phyloP scores from a whole-genome alignment of 2,888 invertebrate genomes.

The Drosophila infuscata region DNA sequence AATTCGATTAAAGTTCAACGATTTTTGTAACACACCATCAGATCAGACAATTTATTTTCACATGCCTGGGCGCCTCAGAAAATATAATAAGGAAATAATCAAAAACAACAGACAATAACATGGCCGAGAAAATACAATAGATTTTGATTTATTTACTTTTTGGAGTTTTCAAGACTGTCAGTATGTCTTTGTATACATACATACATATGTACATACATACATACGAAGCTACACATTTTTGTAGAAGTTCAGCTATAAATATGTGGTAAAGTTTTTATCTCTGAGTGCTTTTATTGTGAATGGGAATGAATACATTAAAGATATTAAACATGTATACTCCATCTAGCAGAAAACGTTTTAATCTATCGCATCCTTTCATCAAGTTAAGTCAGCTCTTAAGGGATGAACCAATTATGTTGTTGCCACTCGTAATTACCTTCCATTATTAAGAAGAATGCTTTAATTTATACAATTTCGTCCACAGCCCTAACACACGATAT shows the following conservation, averaged over 20 bases:
- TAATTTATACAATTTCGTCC: slow-evolving; percentile 58
- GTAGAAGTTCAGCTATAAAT: not conserved
- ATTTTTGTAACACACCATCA: not conserved
- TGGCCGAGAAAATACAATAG: slow-evolving; percentile 9
- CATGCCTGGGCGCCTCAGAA: slow-evolving; percentile 35
- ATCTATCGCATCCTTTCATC: not conserved
- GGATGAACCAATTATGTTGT: slow-evolving; percentile 1
- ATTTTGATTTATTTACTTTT: slow-evolving; percentile 11
- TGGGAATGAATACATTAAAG: not conserved
- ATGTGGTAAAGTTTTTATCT: not conserved
- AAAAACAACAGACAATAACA: slow-evolving; percentile 25
- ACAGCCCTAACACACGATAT: slow-evolving; percentile 41
- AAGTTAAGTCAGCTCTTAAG: not conserved
- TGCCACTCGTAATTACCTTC: not conserved
- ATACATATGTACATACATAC: too few relatives aligned
- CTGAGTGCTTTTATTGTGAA: not conserved
- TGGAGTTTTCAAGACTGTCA: slow-evolving; percentile 1
- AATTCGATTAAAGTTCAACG: slow-evolving; percentile 14
- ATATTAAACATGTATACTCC: not conserved
- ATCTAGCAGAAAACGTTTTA: not conserved
- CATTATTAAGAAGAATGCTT: not conserved
- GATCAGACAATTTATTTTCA: slow-evolving; percentile 36
- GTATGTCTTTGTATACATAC: not conserved
- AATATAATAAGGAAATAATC: slow-evolving; percentile 13
- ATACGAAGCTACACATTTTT: not conserved